Conservation (phyloP, 2,113 vertebrate species). For the Hemicordylus capensis region DNA sequence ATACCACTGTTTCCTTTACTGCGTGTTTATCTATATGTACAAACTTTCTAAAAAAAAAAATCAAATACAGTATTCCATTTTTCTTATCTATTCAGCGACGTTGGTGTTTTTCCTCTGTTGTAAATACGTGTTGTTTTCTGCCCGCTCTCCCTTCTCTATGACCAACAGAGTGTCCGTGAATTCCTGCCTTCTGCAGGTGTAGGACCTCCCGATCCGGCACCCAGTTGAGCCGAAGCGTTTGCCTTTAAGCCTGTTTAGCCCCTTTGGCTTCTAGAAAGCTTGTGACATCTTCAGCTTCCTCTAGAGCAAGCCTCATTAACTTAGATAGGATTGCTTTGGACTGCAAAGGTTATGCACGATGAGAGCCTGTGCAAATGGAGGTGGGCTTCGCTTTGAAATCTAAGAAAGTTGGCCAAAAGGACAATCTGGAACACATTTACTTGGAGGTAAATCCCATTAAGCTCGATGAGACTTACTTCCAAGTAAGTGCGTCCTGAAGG, state of each 20-base stretch:
- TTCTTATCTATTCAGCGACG: slow-evolving; percentile 84
- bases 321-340: too few species aligned
- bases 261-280: neutral
- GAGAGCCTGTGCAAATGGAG: too few species aligned
- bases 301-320: neutral
- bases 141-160: neutral
- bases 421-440: neutral
- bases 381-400: too few species aligned
- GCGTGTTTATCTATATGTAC: slow-evolving; percentile 94
- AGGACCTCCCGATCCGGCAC: neutral
- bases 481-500: neutral
- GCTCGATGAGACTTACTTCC: neutral
- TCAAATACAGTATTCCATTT: slow-evolving; percentile 96
- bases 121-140: slow-evolving; percentile 13
- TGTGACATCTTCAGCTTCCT: neutral
- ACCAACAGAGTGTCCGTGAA: neutral
- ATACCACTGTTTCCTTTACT: slow-evolving; percentile 89
- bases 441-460: neutral
- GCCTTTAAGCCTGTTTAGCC: neutral
- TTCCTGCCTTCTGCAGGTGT: too few species aligned
- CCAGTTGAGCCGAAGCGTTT: neutral
- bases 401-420: neutral
- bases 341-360: neutral
- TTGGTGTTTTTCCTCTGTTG: slow-evolving; percentile 74
- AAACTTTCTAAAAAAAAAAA: slow-evolving; percentile 86